Base-by-base conservation (phyloP, 2,113 vertebrate genomes). In the Turdus rufiventris region DNA sequence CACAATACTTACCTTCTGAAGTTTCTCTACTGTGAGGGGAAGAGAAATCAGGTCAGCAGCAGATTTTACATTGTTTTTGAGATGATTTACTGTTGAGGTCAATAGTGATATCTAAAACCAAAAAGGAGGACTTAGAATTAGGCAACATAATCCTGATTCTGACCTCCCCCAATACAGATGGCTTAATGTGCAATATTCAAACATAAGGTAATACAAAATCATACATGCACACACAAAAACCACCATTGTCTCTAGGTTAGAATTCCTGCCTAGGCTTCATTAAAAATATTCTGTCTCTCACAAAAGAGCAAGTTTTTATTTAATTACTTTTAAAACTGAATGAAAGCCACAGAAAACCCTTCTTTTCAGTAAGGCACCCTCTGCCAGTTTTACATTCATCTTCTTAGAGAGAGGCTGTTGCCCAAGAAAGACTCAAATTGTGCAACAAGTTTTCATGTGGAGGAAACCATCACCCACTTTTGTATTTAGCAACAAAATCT, bases 31-130 rank as follows among this genome's bases (percentile, higher is more conserved):
- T 34, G 98, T 99, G 43, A 98, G 89, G 31, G 99, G 99, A 87
- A 99, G 98, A 94, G 97, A 98, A 94, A 99, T 98, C 92, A 99
- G 96, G 95, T 99, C 99, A 43, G 99, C 98, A 36, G 99, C 99
- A 18, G 99, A 99, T 95, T 99, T 99, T 57, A 99, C 96, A 88
- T 98, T 99, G 94, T 96, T 96, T 98, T 99, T 99, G 79, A 99
- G 98, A 96, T 99, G 98, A 97, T 96, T 99, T 56, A 99, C 98
- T 76, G 98, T 98, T 85, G 98, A 98, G 92, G 98, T 99, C 95
- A 99, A 97, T 31, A 97, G 88, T 47, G 93, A 98, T 73, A 99
- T 97, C 99, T 99, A 95, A 88, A 96, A 5, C 8, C 28, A 94
- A 54, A 96, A 34, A 92, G 5, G 8, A 92, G 42, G 34, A 65